A percentile compares a stretch with the other conserved stretches of the same genome.
These are phyloP conservation scores for Andrena trimmerana DNA, from an alignment of 2,888 invertebrate species.

Conservation along the genomic window DNA sequence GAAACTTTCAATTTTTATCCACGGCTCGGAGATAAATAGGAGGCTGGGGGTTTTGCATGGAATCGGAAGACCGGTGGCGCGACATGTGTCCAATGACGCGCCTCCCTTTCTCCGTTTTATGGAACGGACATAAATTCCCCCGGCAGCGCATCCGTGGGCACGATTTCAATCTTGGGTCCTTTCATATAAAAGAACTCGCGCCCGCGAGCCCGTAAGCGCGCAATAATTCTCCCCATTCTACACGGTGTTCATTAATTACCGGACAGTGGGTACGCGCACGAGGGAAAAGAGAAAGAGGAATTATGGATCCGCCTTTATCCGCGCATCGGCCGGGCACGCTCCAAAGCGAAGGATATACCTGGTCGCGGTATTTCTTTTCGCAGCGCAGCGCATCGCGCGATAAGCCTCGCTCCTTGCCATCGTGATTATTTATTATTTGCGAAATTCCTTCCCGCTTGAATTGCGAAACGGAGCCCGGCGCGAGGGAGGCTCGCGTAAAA, in stretches of 20 bases:
- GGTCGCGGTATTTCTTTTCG: constrained; percentile 55
- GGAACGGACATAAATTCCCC: constrained; percentile 67
- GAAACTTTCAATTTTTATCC: constrained; percentile 1
- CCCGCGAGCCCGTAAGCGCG: constrained; percentile 69
- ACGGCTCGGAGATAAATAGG: constrained; percentile 20
- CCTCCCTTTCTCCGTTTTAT: constrained; percentile 62
- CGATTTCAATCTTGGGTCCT: constrained; percentile 73
- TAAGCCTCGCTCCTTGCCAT: constrained; percentile 56
- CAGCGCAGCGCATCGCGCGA: constrained; percentile 41
- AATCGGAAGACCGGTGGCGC: constrained; percentile 53
- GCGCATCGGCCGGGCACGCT: constrained; percentile 66
- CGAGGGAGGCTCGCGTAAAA: background rate
- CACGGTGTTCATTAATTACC: constrained; percentile 79
- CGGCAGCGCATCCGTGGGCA: constrained; percentile 59
- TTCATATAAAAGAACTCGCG: constrained; percentile 70
- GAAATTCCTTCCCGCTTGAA: constrained; percentile 39
- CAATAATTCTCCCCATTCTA: constrained; percentile 80
- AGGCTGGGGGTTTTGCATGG: constrained; percentile 27
- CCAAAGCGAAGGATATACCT: constrained; percentile 56
- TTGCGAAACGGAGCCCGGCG: constrained; percentile 18
- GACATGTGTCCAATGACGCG: constrained; percentile 62
- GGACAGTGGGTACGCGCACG: constrained; percentile 48
- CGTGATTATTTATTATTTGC: constrained; percentile 66
- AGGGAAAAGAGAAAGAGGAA: constrained; percentile 75
- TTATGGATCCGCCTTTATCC: constrained; percentile 79